phyloP scores from a whole-genome alignment of 2,888 invertebrate species.

The Trypoxylon attenuatum region DNA sequence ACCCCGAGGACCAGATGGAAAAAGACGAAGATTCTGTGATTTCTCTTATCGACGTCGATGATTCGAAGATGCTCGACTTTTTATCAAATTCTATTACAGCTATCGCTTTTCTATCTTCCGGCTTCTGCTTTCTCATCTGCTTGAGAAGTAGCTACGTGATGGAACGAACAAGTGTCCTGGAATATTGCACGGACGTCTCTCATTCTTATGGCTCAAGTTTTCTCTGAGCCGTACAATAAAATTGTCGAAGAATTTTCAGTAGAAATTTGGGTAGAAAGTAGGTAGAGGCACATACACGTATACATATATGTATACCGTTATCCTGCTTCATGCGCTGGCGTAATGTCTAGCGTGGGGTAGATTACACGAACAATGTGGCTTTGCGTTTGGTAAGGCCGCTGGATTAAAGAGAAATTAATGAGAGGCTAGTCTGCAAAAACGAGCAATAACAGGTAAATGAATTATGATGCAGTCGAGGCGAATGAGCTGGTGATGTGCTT shows the following conservation, averaged over 20 bases:
- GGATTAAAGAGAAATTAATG: slow-evolving; percentile 54
- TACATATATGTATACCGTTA: too few relatives aligned
- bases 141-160: too few relatives aligned
- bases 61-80: not conserved
- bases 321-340: too few relatives aligned
- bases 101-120: not conserved
- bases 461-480: slow-evolving; percentile 26
- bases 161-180: too few relatives aligned
- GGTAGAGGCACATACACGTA: too few relatives aligned
- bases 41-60: not conserved
- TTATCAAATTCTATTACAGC: not conserved
- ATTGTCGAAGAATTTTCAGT: too few relatives aligned
- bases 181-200: too few relatives aligned
- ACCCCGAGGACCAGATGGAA: not conserved
- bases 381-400: slow-evolving; percentile 22
- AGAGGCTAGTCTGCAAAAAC: slow-evolving; percentile 28
- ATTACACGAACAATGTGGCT: slow-evolving; percentile 45
- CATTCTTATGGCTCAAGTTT: too few relatives aligned
- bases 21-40: not conserved
- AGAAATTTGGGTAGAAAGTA: too few relatives aligned
- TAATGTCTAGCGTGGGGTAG: slow-evolving; percentile 34
- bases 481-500: slow-evolving; percentile 10
- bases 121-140: not conserved
- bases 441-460: slow-evolving; percentile 41
- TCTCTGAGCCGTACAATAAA: too few relatives aligned